Base-by-base conservation (phyloP, 2,113 vertebrate species). In the Aphyosemion australe region DNA sequence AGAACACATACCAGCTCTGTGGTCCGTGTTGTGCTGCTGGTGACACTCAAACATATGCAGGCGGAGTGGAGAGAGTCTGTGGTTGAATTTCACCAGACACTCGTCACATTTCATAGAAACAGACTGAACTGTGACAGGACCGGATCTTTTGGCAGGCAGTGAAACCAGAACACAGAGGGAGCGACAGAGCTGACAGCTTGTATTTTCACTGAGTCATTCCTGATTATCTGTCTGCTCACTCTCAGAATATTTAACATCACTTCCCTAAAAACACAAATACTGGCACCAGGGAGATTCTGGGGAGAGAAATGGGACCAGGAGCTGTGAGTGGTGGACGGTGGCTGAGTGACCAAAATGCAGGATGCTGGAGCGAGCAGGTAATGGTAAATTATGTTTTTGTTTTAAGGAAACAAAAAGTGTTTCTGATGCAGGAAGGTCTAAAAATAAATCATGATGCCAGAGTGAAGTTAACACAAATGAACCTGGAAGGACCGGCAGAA, bases 201-300 rank as follows among this genome's bases (percentile, higher is more conserved):
- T 56, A 42, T 74, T 63, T 48, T 68, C 51, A 59, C 51, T 58
- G 79, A 77, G 62, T 79, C 73, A 52, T 8, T 58, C 26, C 43
- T 54, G 18, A 61, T n/a, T 1, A 39, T 68, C 56, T 53, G 14
- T 32, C 55, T 37, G 34, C 34, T 37, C 34, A 37, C 34, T 37
- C 6, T 37, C 1, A 48, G 3, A 49, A 65, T 12, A 2, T 45
- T 58, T 49, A 20, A 45, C 31, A 61, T 32, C 39, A 67, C 21
- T 51, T 45, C 9, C 0, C 18, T 59, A n/a, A 49, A 18, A 18
- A 26, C 42, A 6, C 0, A 12, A 1, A 37, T 13, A 39, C 39
- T 31, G 12, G 12, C 46, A 56, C 51, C 13, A 21, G 12, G 15
- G 37, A 41, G 14, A 42, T 55, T 43, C 42, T 34, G 32, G 21